Percentiles rank a stretch among this genome's conserved stretches.
Evolutionary conservation across 2,888 invertebrate species (phyloP).

Genomic region (Caenorhabditis sp.): DNA sequence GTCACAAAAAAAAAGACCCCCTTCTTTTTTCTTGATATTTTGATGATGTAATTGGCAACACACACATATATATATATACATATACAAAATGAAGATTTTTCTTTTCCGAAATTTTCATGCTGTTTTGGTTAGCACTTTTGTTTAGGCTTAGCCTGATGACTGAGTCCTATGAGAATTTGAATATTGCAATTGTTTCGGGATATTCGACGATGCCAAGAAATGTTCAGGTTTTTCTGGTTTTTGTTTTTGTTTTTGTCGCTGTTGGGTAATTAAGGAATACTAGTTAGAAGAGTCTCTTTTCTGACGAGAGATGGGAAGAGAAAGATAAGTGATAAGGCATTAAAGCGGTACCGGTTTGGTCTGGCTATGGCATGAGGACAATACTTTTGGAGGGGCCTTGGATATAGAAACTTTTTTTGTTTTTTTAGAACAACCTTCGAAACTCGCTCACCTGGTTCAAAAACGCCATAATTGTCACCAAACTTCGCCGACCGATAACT

Average conservation of each 20-base stretch:
- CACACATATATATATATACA: no score
- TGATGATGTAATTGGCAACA: conserved; percentile 4
- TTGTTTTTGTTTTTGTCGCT: background rate
- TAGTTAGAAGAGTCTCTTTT: no score
- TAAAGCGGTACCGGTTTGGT: no score
- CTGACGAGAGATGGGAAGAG: no score
- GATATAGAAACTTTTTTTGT: background rate
- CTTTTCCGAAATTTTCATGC: background rate
- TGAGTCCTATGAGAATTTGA: background rate
- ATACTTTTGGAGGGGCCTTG: no score
- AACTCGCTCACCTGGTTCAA: conserved; percentile 26
- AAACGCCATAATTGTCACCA: conserved; percentile 6
- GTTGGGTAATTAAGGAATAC: background rate
- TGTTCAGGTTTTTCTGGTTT: background rate
- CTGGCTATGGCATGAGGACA: no score
- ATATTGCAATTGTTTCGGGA: background rate
- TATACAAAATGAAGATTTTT: no score
- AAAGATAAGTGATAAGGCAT: background rate
- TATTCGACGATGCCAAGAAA: background rate
- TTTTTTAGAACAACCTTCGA: conserved; percentile 20
- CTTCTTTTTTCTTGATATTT: no score
- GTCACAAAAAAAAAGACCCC: background rate
- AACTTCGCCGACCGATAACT: background rate
- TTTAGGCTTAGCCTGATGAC: background rate
- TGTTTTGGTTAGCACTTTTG: no score